Base-by-base conservation (phyloP, 2,888 invertebrate species). In the Bellardia bayeri region DNA sequence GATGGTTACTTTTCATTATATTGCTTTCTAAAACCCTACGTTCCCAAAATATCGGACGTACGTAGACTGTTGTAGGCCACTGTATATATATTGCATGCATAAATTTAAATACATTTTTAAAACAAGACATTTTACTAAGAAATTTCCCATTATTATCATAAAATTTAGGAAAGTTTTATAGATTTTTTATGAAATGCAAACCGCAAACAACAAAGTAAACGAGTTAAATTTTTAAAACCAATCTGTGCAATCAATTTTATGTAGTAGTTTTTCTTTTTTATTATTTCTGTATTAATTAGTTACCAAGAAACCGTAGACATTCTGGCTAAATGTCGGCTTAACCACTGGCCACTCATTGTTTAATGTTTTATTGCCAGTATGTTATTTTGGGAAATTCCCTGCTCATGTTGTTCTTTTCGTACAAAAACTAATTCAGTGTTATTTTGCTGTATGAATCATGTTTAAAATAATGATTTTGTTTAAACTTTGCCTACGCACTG, bases 371-470 rank as follows among this genome's bases (percentile, higher is more conserved):
- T 40, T 40, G 9, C n/a, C n/a, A 6, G 16, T 56, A 56, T 23
- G 54, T 56, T 56, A 51, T 56, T 56, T 56, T 56, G n/a, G 74
- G 61, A 63, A 74, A 74, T 74, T 49, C 74, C 42, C 74, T 14
- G 45, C 11, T 11, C 23, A 14, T 56, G 54, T 69, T 71, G 40
- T 71, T 30, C n/a, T 56, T 3, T 3, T 13, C 7, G 6, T 33
- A 33, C 56, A 9, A 37, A 13, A 58, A 56, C 7, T 33, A 78
- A 56, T 45, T 68, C 45, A 56, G 23, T 56, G 6, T 16, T 56
- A 23, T 56, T n/a, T 56, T 23, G 54, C n/a, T 16, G 45, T 69
- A 68, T 79, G 79, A 79, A 45, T 79, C 79, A 79, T 42, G 45
- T 1, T 40, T 13, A 16, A 75, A 23, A n/a, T n/a, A 63, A 45